A percentile compares a stretch with the other conserved stretches of the same genome.
Evolutionary conservation across 2,113 vertebrate genomes (phyloP).

Genomic region (Cavia porcellus): DNA sequence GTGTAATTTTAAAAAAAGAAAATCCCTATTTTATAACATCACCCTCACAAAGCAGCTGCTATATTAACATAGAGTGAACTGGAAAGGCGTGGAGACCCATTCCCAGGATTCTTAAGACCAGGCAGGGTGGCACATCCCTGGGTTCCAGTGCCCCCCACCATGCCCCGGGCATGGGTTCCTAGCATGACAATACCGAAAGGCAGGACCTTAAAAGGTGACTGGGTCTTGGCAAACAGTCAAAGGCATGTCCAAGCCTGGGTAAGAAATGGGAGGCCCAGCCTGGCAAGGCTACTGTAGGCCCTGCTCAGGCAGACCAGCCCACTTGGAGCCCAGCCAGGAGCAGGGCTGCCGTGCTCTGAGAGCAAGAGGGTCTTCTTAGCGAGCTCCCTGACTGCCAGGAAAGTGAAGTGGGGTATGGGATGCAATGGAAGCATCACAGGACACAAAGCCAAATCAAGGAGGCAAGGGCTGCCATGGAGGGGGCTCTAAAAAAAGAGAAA

Average conservation of each 20-base stretch:
- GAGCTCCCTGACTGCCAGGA: background rate
- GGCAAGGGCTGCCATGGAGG: accelerated
- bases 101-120: background rate
- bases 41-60: background rate
- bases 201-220: background rate
- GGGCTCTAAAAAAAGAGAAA: background rate
- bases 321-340: background rate
- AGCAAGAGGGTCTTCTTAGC: background rate
- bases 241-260: background rate
- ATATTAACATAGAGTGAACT: background rate
- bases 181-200: background rate
- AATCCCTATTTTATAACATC: background rate
- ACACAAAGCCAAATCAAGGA: background rate
- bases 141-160: too few relatives aligned
- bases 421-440: background rate
- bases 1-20: background rate
- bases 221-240: background rate
- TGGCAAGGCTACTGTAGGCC: background rate
- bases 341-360: background rate
- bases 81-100: background rate
- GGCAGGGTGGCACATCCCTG: background rate
- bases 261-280: background rate
- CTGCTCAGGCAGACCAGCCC: too few relatives aligned
- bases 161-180: too few relatives aligned
- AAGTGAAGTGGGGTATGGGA: background rate